Evolutionary conservation across 2,113 vertebrate genomes (phyloP).

Genomic region (Oreochromis spilurus): DNA sequence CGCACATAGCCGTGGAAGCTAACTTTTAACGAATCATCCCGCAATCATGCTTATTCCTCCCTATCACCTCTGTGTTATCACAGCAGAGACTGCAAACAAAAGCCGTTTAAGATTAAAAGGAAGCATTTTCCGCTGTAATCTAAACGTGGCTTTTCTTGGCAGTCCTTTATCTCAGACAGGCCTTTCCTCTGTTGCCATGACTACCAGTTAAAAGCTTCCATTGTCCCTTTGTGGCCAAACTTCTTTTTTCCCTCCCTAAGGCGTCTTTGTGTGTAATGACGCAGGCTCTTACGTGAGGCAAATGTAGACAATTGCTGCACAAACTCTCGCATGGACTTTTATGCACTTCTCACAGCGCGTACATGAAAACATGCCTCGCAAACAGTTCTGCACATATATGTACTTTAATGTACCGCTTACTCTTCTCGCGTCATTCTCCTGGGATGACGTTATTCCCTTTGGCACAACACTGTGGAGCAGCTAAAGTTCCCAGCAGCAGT

Average conservation of each 20-base stretch:
- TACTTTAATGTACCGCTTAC: neutral
- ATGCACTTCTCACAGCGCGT: neutral
- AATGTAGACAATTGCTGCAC: constrained; percentile 29
- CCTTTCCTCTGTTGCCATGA: constrained; percentile 61
- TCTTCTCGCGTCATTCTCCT: neutral
- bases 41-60: neutral
- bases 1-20: constrained; percentile 2
- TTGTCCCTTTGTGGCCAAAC: constrained; percentile 58
- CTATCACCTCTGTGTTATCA: neutral
- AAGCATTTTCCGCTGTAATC: constrained; percentile 44
- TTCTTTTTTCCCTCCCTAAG: neutral
- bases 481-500: constrained; percentile 17
- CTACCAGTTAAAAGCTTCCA: constrained; percentile 64
- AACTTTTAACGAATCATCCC: constrained; percentile 7
- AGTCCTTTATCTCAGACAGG: constrained; percentile 45
- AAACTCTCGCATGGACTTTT: neutral
- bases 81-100: neutral
- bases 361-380: neutral
- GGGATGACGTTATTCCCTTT: constrained; percentile 15
- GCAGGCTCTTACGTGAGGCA: constrained; percentile 21
- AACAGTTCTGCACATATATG: neutral
- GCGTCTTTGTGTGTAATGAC: constrained; percentile 41
- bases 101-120: constrained; percentile 14
- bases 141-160: constrained; percentile 48
- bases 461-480: neutral